These are phyloP conservation scores for Aurelia aurita complex sp. Pacific DNA, from an alignment of 30 jellyfish, hydroid and myxozoan species.

Conservation along the genomic window DNA sequence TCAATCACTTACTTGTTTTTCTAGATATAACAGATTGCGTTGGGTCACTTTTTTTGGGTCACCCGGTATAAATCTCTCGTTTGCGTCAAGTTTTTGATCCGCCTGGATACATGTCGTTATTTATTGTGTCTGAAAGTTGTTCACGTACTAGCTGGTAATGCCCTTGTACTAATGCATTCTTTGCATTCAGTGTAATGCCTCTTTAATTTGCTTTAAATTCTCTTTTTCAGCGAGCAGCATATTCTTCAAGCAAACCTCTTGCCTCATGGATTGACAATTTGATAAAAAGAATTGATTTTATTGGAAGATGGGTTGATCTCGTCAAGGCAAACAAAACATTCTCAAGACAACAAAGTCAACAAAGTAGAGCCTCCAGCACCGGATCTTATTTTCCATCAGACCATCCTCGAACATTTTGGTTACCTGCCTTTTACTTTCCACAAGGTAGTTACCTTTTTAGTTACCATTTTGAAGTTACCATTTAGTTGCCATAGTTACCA, in stretches of 20 bases:
- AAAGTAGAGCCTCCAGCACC: slow-evolving; percentile 21
- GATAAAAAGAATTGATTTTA: slow-evolving; percentile 40
- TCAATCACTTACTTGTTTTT: too few species aligned
- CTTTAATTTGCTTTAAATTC: background rate
- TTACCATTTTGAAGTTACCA: too few species aligned
- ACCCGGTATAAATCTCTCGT: too few species aligned
- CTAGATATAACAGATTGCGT: too few species aligned
- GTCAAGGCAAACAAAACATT: slow-evolving; percentile 27
- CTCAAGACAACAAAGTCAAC: slow-evolving; percentile 37
- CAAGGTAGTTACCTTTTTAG: slow-evolving; percentile 38
- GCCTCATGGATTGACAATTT: slow-evolving; percentile 78
- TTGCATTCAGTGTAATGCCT: too few species aligned
- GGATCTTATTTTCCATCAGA: slow-evolving; percentile 7
- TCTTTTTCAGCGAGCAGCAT: slow-evolving; percentile 42
- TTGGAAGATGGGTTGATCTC: slow-evolving; percentile 66
- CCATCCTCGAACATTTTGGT: slow-evolving; percentile 68
- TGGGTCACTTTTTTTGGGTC: too few species aligned
- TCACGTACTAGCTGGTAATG: background rate
- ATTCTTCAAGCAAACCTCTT: slow-evolving; percentile 60
- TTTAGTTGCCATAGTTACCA: too few species aligned
- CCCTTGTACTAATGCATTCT: background rate
- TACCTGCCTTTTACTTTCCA: slow-evolving; percentile 79
- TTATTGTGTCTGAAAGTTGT: too few species aligned
- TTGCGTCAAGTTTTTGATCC: too few species aligned
- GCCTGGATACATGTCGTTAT: too few species aligned